A percentile compares a stretch with the other conserved stretches of the same genome.
Evolutionary conservation across 2,113 vertebrate species (phyloP).

Genomic region (Haemorhous mexicanus): DNA sequence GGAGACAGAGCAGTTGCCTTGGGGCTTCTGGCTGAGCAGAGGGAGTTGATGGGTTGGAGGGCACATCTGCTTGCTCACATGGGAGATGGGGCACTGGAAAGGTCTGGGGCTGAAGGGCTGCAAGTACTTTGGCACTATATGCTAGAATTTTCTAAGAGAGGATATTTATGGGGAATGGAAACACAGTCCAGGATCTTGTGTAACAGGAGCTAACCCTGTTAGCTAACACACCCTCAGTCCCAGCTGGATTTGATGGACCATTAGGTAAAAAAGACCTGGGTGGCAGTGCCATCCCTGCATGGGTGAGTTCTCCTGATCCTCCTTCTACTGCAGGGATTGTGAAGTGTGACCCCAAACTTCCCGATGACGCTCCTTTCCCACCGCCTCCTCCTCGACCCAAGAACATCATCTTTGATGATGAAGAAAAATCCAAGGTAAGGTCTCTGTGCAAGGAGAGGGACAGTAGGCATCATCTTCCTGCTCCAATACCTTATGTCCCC

Average conservation of each 20-base stretch:
- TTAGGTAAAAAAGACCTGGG: background rate
- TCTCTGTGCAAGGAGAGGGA: background rate
- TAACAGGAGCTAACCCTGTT: background rate
- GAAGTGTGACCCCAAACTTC: conserved; percentile 89
- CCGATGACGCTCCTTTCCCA: conserved; percentile 79
- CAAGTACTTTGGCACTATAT: background rate
- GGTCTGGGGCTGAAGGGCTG: background rate
- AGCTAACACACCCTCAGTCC: background rate
- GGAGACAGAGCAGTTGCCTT: background rate
- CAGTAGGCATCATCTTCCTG: background rate
- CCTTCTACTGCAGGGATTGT: conserved; percentile 84
- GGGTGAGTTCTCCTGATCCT: background rate
- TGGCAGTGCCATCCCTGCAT: background rate
- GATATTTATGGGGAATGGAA: background rate
- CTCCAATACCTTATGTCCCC: background rate
- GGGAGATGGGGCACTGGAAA: background rate
- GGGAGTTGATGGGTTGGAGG: background rate
- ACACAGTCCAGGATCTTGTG: background rate
- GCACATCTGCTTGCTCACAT: background rate
- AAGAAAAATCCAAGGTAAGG: conserved; percentile 95
- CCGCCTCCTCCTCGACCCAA: conserved; percentile 83
- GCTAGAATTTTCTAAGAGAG: background rate
- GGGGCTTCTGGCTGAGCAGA: background rate
- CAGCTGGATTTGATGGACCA: background rate
- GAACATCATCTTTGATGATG: conserved; percentile 93